Base-by-base conservation (phyloP, 2,888 invertebrate genomes). In the Thelaira solivaga region DNA sequence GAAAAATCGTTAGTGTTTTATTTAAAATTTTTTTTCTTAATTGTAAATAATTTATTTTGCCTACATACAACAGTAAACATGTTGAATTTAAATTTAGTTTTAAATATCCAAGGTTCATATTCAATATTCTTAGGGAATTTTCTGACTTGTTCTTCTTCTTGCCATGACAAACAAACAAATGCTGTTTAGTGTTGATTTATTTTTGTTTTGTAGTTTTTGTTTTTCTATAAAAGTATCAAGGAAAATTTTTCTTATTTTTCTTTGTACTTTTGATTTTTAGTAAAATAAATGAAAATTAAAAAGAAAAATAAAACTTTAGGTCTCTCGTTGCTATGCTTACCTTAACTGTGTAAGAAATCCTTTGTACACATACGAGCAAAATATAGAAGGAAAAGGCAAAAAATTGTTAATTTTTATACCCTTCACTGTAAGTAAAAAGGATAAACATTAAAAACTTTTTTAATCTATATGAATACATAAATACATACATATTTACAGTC, bases 311-410 rank as follows among this genome's bases (percentile, higher is more conserved):
- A 41, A 62, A 67, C 43, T 67, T 53, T 43, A 34, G 36, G 74
- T 78, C 65, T 74, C 74, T 69, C 61, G 80, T 67, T 67, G 80
- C 24, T 53, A 53, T 51, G 68, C 73, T 78, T 47, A 68, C 74
- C 74, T n/a, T 76, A 77, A 72, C 79, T 77, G 77, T 80, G 79
- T 76, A 69, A 75, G 80, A 80, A 80, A 76, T 82, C 74, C 79
- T 81, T 80, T 82, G 77, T 80, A 80, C 80, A 77, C 72, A 59
- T 73, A 72, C 76, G 76, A 71, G 79, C 75, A 77, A 80, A 82
- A 72, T 75, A 57, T 62, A 34, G 4, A 47, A 68, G 13, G 65
- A 67, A 26, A n/a, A 77, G 34, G 18, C 36, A 31, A 49, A 29
- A 1, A n/a, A n/a, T n/a, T n/a, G n/a, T n/a, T n/a, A n/a, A n/a